Evolutionary conservation across 2,888 invertebrate species (phyloP).

Genomic region (Spodoptera picta): DNA sequence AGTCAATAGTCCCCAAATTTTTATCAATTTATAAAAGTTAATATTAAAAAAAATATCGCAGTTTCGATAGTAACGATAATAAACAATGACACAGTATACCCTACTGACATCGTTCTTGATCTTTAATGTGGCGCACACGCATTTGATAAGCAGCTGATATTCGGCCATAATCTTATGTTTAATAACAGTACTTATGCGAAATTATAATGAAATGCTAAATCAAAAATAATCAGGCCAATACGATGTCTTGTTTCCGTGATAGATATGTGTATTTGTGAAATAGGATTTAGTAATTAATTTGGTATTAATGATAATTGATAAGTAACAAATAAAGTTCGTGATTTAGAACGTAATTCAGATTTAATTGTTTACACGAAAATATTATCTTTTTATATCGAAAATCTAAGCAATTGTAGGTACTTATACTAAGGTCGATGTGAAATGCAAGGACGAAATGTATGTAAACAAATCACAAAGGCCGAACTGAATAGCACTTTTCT

Average conservation of each 20-base stretch:
- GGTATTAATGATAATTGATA: too few species aligned
- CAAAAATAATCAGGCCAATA: constrained; percentile 20
- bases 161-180: constrained; percentile 6
- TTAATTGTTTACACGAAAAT: too few species aligned
- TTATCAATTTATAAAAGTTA: constrained; percentile 26
- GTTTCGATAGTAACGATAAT: constrained; percentile 44
- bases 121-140: constrained; percentile 33
- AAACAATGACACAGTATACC: constrained; percentile 24
- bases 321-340: too few species aligned
- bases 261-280: not conserved
- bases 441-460: too few species aligned
- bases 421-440: too few species aligned
- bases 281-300: too few species aligned
- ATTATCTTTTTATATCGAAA: too few species aligned
- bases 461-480: too few species aligned
- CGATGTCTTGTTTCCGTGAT: not conserved
- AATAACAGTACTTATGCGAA: constrained; percentile 17
- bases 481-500: too few species aligned
- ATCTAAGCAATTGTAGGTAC: too few species aligned
- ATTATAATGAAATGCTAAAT: constrained; percentile 23
- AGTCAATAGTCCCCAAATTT: constrained; percentile 2
- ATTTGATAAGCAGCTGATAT: constrained; percentile 24
- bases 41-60: constrained; percentile 17
- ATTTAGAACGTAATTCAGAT: too few species aligned
- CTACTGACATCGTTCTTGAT: constrained; percentile 41